Evolutionary conservation across 2,797 vertebrate genomes (phyloP).

Genomic region (Enteromius afrohamiltoni): DNA sequence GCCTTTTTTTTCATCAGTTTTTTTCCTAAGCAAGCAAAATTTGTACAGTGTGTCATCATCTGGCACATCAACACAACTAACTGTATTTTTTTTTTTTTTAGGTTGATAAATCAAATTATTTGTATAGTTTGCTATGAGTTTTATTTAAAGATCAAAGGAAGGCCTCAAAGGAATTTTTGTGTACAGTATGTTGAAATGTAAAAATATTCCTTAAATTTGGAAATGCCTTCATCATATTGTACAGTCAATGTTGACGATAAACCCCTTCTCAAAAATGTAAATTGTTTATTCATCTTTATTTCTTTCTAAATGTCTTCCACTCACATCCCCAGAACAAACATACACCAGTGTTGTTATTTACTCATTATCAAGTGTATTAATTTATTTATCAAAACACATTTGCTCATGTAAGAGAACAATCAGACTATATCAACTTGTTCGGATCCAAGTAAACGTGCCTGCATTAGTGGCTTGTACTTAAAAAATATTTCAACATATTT

Average conservation of each 20-base stretch:
- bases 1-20: background rate
- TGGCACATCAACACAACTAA: slow-evolving; percentile 37
- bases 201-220: slow-evolving; percentile 77
- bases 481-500: background rate
- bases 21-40: background rate
- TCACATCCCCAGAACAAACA: slow-evolving; percentile 2
- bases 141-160: slow-evolving; percentile 66
- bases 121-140: slow-evolving; percentile 62
- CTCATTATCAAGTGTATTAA: slow-evolving; percentile 20
- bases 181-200: slow-evolving; percentile 73
- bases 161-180: slow-evolving; percentile 68
- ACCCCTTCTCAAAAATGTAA: slow-evolving; percentile 67
- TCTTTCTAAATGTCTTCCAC: background rate
- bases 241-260: slow-evolving; percentile 69
- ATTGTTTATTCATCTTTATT: background rate
- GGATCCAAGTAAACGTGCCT: slow-evolving; percentile 20
- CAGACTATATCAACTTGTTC: background rate
- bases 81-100: slow-evolving; percentile 23
- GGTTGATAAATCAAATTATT: slow-evolving; percentile 43
- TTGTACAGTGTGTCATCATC: slow-evolving; percentile 6
- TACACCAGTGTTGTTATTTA: slow-evolving; percentile 9
- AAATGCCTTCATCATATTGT: slow-evolving; percentile 77
- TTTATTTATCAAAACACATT: slow-evolving; percentile 67
- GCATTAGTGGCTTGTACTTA: slow-evolving; percentile 30
- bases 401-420: slow-evolving; percentile 63